These are phyloP conservation scores for Apantesis nais DNA, from an alignment of 2,888 invertebrate genomes.

Conservation along the genomic window DNA sequence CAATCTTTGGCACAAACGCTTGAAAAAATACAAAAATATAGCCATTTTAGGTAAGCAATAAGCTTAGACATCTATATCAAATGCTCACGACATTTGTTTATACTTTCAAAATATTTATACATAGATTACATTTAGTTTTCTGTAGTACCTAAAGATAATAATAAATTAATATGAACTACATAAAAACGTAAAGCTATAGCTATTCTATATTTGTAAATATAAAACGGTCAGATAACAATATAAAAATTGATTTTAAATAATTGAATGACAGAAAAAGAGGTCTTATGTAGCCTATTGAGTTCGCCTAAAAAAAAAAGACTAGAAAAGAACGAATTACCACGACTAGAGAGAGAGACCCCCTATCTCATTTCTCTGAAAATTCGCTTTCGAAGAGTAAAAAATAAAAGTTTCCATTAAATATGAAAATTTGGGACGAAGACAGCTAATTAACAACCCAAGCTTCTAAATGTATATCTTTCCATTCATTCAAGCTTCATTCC, in stretches of 20 bases:
- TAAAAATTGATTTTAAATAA: background rate
- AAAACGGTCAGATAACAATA: background rate
- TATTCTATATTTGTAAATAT: background rate
- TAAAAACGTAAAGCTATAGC: background rate
- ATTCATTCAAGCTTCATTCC: background rate
- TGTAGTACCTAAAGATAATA: background rate
- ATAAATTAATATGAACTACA: constrained; percentile 2
- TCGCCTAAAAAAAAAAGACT: background rate
- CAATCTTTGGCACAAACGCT: constrained; percentile 59
- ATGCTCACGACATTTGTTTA: background rate
- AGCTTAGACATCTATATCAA: constrained; percentile 22
- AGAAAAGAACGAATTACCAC: background rate
- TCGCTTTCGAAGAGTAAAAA: background rate
- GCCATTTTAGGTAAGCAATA: constrained; percentile 32
- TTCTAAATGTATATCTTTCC: no score
- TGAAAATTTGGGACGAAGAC: no score
- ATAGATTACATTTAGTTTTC: background rate
- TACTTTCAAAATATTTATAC: background rate
- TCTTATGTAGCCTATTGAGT: background rate
- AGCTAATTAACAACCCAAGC: no score
- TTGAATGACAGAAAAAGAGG: background rate
- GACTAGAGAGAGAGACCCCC: background rate
- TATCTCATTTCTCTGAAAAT: background rate
- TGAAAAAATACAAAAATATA: constrained; percentile 44
- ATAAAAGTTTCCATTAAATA: no score